phyloP scores from a whole-genome alignment of 2,113 vertebrate genomes.

The Gnathonemus longibarbis region DNA sequence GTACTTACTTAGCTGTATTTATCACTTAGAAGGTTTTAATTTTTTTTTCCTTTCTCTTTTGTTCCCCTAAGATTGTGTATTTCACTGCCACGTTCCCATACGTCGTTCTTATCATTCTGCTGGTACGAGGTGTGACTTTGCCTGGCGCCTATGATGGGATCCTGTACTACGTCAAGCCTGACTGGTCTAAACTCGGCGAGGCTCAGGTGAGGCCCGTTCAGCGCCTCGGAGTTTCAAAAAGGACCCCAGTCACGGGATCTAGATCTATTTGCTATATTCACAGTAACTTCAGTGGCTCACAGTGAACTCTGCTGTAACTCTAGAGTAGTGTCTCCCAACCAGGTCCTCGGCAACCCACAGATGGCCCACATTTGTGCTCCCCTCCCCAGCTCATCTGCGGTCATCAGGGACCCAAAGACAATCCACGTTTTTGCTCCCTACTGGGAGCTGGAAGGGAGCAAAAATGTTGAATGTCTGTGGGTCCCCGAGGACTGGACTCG shows the following conservation, averaged over 20 bases:
- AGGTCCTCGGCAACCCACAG: background rate
- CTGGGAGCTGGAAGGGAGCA: background rate
- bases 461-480: background rate
- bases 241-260: background rate
- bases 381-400: background rate
- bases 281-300: background rate
- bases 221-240: background rate
- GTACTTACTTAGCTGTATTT: background rate
- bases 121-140: slow-evolving; percentile 63
- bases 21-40: background rate
- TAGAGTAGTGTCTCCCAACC: background rate
- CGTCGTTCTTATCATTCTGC: slow-evolving; percentile 64
- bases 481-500: background rate
- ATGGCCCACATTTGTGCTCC: background rate
- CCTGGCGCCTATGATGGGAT: slow-evolving; percentile 64
- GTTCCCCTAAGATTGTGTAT: slow-evolving; percentile 60
- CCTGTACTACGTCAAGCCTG: slow-evolving; percentile 64
- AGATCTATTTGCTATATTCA: background rate
- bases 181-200: slow-evolving; percentile 66
- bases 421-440: background rate
- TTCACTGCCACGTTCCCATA: slow-evolving; percentile 69
- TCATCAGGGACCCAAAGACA: background rate
- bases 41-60: background rate
- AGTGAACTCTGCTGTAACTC: background rate
- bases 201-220: slow-evolving; percentile 52